These are phyloP conservation scores for Agrotis clavis DNA, from an alignment of 2,888 invertebrate genomes.

Conservation along the genomic window DNA sequence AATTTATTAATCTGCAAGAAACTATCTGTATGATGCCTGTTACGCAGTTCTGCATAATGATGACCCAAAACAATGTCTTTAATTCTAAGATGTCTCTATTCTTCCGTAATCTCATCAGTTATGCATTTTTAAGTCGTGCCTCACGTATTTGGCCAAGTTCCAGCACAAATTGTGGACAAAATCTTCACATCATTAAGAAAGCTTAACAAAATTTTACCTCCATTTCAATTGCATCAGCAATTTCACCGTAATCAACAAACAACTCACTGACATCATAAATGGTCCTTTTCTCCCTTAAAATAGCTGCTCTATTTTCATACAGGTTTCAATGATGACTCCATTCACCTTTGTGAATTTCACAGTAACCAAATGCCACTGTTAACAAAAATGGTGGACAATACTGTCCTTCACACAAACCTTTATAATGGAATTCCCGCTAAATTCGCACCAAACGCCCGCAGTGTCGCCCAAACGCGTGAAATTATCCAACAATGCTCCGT, in stretches of 20 bases:
- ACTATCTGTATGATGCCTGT: not conserved
- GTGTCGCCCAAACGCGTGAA: conserved; percentile 89
- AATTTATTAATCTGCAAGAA: too few species aligned
- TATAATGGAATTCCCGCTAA: conserved; percentile 82
- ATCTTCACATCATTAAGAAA: not conserved
- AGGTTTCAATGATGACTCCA: conserved; percentile 62
- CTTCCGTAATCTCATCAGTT: not conserved
- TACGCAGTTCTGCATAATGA: too few species aligned
- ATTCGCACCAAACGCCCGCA: conserved; percentile 85
- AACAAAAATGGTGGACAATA: conserved; percentile 74
- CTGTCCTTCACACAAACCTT: conserved; percentile 75
- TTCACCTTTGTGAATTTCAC: conserved; percentile 69
- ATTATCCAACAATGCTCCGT: conserved; percentile 87
- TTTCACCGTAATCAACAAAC: conserved; percentile 34
- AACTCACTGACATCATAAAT: conserved; percentile 32
- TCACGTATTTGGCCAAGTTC: conserved; percentile 1
- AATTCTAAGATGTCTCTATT: not conserved
- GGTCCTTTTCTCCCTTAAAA: conserved; percentile 33
- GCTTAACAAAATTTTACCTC: not conserved
- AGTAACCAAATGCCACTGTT: conserved; percentile 73
- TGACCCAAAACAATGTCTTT: not conserved
- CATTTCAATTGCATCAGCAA: not conserved
- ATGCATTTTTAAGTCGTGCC: not conserved
- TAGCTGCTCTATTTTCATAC: conserved; percentile 54
- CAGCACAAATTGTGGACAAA: not conserved